These are phyloP conservation scores for Hyaena hyaena DNA, from an alignment of 2,113 vertebrate genomes.

Conservation along the genomic window DNA sequence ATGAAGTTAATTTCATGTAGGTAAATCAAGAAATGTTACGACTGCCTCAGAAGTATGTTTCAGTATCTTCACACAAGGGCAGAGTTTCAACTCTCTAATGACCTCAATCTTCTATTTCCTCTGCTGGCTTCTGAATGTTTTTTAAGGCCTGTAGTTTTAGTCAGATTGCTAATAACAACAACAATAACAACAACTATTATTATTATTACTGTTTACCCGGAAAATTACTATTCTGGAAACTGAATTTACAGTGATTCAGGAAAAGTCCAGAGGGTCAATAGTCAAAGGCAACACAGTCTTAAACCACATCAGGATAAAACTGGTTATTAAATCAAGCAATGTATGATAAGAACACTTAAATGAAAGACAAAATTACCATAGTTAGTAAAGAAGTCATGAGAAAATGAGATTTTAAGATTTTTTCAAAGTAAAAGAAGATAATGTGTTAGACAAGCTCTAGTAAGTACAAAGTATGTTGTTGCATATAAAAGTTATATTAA, in stretches of 20 bases:
- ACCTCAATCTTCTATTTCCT: background rate
- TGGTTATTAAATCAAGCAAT: slow-evolving; percentile 23
- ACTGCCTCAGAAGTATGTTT: background rate
- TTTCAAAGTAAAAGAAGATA: background rate
- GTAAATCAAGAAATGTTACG: slow-evolving; percentile 19
- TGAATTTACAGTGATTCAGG: slow-evolving; percentile 17
- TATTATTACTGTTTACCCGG: slow-evolving; percentile 23
- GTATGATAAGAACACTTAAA: background rate
- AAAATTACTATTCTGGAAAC: slow-evolving; percentile 55
- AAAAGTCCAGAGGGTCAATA: slow-evolving; percentile 33
- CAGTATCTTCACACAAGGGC: slow-evolving; percentile 3
- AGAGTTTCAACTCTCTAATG: background rate
- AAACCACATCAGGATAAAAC: slow-evolving; percentile 2
- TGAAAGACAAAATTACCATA: background rate
- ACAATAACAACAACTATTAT: background rate
- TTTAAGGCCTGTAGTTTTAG: slow-evolving; percentile 18
- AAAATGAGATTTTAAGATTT: slow-evolving; percentile 24
- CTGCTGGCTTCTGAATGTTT: background rate
- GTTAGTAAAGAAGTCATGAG: slow-evolving; percentile 20
- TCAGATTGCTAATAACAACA: background rate
- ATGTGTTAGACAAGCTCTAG: background rate
- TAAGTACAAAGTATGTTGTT: background rate
- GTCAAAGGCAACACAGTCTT: slow-evolving; percentile 4
- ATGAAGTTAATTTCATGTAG: background rate
- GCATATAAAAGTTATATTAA: slow-evolving; percentile 36